Percentiles rank a stretch among this genome's conserved stretches.
Conservation (phyloP, 2,888 invertebrate genomes). For the Pelosia muscerda region DNA sequence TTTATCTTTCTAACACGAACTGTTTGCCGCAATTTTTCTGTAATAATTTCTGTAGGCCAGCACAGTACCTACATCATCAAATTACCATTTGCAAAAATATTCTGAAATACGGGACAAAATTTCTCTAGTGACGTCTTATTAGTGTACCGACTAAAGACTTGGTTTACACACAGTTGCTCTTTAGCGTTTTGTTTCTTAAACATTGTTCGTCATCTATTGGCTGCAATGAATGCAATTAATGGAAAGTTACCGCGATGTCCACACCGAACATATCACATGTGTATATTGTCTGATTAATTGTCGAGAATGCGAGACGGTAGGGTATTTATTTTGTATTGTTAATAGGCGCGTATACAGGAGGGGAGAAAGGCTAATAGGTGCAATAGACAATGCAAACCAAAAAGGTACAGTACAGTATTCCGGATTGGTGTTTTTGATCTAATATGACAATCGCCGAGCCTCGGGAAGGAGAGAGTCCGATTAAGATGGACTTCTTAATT, state of each 20-base stretch:
- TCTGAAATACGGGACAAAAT: conserved; percentile 44
- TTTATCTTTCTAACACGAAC: neutral
- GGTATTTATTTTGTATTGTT: neutral
- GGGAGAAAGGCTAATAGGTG: neutral
- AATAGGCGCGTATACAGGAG: neutral
- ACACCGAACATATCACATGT: conserved; percentile 31
- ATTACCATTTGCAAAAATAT: neutral
- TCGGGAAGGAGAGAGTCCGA: neutral
- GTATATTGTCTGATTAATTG: conserved; percentile 33
- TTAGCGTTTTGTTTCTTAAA: conserved; percentile 76
- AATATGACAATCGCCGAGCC: neutral
- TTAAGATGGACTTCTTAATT: neutral
- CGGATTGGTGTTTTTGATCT: too few species aligned
- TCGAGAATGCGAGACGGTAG: neutral
- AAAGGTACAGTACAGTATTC: too few species aligned
- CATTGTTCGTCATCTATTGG: conserved; percentile 63
- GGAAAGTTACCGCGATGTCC: conserved; percentile 64
- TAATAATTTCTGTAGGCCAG: too few species aligned
- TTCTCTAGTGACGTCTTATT: conserved; percentile 58
- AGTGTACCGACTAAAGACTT: conserved; percentile 40
- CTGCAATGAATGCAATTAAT: conserved; percentile 35
- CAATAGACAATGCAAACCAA: too few species aligned
- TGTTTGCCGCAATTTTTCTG: too few species aligned
- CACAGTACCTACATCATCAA: neutral
- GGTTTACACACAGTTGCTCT: conserved; percentile 46